These are phyloP conservation scores for Eretmochelys imbricata DNA, from an alignment of 2,113 vertebrate species.

Conservation along the genomic window DNA sequence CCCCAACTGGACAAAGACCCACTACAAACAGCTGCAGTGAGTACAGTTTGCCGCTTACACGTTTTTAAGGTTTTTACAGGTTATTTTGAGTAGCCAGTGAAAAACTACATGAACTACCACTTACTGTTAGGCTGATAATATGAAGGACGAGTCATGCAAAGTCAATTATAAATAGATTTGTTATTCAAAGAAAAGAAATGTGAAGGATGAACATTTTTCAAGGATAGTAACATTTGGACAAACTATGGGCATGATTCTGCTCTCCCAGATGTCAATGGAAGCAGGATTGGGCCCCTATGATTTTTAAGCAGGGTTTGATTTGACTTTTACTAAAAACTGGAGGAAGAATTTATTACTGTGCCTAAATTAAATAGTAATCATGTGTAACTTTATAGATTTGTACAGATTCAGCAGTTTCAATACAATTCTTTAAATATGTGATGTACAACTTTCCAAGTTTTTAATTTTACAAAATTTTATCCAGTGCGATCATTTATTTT, in stretches of 20 bases:
- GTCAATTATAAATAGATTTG: conserved; percentile 58
- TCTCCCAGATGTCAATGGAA: neutral
- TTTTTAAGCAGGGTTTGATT: neutral
- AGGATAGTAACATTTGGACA: neutral
- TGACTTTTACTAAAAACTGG: neutral
- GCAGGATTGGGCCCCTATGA: neutral
- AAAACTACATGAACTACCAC: conserved; percentile 57
- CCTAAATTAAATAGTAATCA: neutral
- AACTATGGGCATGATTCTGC: neutral
- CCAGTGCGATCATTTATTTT: neutral
- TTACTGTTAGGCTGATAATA: conserved; percentile 47
- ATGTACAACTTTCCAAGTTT: neutral
- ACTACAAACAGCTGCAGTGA: neutral
- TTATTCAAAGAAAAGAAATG: conserved; percentile 50
- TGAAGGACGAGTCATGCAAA: conserved; percentile 34
- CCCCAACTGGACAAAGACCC: neutral
- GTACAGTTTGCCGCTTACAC: neutral
- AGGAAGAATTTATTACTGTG: neutral
- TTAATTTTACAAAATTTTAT: neutral
- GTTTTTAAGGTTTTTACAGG: neutral
- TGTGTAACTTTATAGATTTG: neutral
- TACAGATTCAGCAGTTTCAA: neutral
- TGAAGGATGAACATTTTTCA: conserved; percentile 32
- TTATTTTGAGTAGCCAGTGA: conserved; percentile 47
- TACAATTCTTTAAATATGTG: neutral